Evolutionary conservation across 1,140 invertebrate species (phyloP).

Genomic region (Paracyclopina nana): DNA sequence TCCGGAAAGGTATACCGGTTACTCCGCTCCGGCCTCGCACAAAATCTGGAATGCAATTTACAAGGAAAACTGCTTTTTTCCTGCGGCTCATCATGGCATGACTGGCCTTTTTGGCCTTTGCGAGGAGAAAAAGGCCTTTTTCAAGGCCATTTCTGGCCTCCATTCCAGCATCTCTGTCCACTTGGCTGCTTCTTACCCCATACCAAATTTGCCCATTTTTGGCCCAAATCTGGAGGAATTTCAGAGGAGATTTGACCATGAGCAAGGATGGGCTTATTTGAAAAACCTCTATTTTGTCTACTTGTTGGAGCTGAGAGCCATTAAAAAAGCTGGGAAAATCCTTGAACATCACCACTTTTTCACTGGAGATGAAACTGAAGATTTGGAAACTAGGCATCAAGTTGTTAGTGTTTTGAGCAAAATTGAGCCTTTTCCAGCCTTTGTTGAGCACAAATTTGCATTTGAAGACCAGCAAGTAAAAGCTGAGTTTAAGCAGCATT

Average conservation of each 20-base stretch:
- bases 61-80: conserved; percentile 84
- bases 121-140: conserved; percentile 89
- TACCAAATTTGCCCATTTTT: conserved; percentile 25
- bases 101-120: conserved; percentile 41
- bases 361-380: conserved; percentile 70
- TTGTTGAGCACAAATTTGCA: conserved; percentile 92
- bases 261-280: conserved; percentile 76
- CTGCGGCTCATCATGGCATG: conserved; percentile 1
- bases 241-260: conserved; percentile 61
- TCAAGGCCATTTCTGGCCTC: conserved; percentile 82
- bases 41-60: conserved; percentile 94
- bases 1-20: conserved; percentile 92
- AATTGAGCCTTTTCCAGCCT: conserved; percentile 62
- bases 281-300: conserved; percentile 96
- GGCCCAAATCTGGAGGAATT: conserved; percentile 79
- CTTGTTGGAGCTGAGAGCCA: conserved; percentile 52
- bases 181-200: conserved; percentile 65
- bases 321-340: conserved; percentile 83
- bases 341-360: conserved; percentile 70
- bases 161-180: conserved; percentile 96
- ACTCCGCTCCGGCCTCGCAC: conserved; percentile 74
- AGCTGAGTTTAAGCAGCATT: conserved; percentile 76
- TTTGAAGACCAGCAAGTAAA: conserved; percentile 43
- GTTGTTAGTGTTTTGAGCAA: conserved; percentile 59
- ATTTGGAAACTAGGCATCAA: conserved; percentile 59